A percentile compares a stretch with the other conserved stretches of the same genome.
phyloP scores from a whole-genome alignment of 2,888 invertebrate genomes.

The Trachelus stipa region DNA sequence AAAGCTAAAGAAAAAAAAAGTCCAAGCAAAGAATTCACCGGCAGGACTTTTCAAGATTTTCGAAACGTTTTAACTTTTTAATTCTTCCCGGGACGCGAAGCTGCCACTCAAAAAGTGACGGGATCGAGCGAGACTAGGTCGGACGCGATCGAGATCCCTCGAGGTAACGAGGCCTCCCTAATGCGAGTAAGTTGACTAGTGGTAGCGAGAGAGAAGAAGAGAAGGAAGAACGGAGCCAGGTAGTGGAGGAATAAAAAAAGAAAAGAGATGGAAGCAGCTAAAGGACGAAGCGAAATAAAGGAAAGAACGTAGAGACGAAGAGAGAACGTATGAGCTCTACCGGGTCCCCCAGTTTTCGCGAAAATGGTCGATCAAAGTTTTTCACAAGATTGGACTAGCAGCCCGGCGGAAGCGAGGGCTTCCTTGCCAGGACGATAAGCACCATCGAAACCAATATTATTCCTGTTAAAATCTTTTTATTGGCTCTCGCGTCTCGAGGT shows the following conservation, averaged over 20 bases:
- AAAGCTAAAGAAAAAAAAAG: background rate
- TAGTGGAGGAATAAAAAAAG: background rate
- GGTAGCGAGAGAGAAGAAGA: background rate
- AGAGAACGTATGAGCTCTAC: background rate
- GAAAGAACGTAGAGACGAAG: background rate
- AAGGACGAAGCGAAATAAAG: background rate
- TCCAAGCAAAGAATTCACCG: background rate
- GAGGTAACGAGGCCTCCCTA: background rate
- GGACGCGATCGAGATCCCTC: background rate
- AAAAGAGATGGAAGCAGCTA: background rate
- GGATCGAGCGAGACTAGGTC: background rate
- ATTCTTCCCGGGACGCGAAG: background rate
- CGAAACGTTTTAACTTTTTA: background rate
- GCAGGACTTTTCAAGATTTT: background rate
- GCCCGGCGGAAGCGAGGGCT: background rate
- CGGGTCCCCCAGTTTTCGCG: background rate
- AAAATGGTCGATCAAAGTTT: background rate
- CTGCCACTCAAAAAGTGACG: background rate
- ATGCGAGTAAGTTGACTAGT: background rate
- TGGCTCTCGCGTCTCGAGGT: constrained; percentile 21
- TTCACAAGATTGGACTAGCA: background rate
- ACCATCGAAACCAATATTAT: constrained; percentile 37
- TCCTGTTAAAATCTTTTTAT: constrained; percentile 43
- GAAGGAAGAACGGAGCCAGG: background rate
- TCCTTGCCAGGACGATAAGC: constrained; percentile 13